These are phyloP conservation scores for Stichodactyla helianthus DNA, from an alignment of 64 coral and sea anemone species.

Conservation along the genomic window DNA sequence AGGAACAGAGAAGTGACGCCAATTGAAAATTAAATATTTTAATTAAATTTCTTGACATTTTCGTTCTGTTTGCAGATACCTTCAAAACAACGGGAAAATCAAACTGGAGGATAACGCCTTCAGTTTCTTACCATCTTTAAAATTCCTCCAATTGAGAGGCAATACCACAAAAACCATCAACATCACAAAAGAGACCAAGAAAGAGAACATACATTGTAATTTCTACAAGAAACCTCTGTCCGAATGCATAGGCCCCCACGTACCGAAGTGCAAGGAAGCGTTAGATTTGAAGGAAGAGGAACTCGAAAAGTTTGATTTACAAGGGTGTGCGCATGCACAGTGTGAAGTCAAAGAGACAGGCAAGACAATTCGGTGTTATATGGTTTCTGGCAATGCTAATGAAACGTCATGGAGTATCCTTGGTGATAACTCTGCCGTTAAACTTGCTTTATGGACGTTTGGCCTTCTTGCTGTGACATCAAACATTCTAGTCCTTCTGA, in stretches of 20 bases:
- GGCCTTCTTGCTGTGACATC: constrained; percentile 77
- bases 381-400: constrained; percentile 31
- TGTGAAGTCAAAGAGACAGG: constrained; percentile 69
- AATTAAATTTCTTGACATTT: not conserved
- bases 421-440: constrained; percentile 77
- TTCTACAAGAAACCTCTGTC: constrained; percentile 62
- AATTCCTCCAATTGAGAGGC: constrained; percentile 32
- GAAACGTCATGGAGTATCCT: constrained; percentile 67
- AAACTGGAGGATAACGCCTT: constrained; percentile 41
- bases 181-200: constrained; percentile 49
- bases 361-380: constrained; percentile 28
- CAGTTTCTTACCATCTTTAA: constrained; percentile 40
- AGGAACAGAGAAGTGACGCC: no score
- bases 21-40: no score
- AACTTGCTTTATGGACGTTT: constrained; percentile 90
- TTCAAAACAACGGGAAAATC: constrained; percentile 66
- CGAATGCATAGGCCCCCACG: constrained; percentile 31
- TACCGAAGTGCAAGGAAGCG: constrained; percentile 47
- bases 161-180: constrained; percentile 57
- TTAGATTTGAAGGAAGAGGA: constrained; percentile 64
- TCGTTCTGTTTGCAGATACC: constrained; percentile 40
- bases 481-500: constrained; percentile 71
- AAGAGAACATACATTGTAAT: constrained; percentile 70
- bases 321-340: constrained; percentile 53
- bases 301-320: constrained; percentile 51